Conservation (phyloP, 2,797 vertebrate species). For the Mormyrops boulengeri region DNA sequence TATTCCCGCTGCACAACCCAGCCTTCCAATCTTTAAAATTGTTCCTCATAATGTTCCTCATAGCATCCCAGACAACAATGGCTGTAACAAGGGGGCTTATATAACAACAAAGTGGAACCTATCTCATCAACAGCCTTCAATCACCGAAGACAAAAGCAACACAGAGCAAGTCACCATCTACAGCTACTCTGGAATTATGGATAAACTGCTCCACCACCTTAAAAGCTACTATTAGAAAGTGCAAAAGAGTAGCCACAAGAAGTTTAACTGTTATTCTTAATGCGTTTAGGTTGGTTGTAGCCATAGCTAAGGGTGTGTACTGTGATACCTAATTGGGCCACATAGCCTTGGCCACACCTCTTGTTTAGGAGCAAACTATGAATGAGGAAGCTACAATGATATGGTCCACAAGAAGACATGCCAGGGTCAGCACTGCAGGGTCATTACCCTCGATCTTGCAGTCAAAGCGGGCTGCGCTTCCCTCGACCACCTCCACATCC, state of each 20-base stretch:
- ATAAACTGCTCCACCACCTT: neutral
- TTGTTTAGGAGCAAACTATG: neutral
- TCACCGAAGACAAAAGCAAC: neutral
- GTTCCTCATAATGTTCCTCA: neutral
- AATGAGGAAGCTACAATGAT: neutral
- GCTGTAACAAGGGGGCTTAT: neutral
- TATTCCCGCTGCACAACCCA: neutral
- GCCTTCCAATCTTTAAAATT: neutral
- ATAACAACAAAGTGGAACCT: neutral
- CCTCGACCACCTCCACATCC: constrained; percentile 92
- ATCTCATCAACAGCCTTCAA: neutral
- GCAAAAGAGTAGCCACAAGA: neutral
- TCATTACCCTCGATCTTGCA: constrained; percentile 93
- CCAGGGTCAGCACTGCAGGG: neutral
- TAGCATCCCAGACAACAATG: neutral
- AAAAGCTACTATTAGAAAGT: neutral
- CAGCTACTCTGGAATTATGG: neutral
- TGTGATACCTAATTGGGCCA: neutral
- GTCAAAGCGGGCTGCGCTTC: constrained; percentile 92
- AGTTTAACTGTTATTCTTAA: neutral
- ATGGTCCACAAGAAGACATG: neutral
- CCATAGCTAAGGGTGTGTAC: neutral
- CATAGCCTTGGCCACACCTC: neutral
- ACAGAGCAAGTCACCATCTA: neutral
- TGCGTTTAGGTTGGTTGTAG: neutral